Base-by-base conservation (phyloP, 1,140 invertebrate species). In the Acromyrmex heyeri region DNA sequence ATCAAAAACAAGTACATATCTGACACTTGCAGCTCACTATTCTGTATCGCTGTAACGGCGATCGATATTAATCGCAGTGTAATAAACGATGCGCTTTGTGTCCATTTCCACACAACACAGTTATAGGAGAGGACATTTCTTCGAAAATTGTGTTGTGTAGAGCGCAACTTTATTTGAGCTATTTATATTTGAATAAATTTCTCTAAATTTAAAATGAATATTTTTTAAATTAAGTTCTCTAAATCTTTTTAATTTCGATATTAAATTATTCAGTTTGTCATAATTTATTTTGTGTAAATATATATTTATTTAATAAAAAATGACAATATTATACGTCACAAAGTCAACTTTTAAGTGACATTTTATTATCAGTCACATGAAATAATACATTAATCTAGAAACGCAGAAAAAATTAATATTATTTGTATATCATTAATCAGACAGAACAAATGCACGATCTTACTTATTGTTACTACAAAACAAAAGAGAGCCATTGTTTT, bases 1-100 rank as follows among this genome's bases (percentile, higher is more conserved):
- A 67, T 78, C 62, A 38, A 3, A 69, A 86, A 86, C 50, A 24
- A 77, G 5, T 59, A 90, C 72, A 89, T 90, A 88, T 90, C 77
- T 30, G 48, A 57, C 62, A 57, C 16, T 34, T 57, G 27, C 48
- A 27, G 24, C 48, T 81, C 48, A 27, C 21, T 55, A 50, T 77
- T 38, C 75, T 18, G 21, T 18, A 38, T 69, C n/a, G 24, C 44
- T 16, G 30, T 18, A 21, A 34, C n/a, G 16, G 44, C 61, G 59
- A 38, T 79, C 48, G 44, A 81, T 69, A 69, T 81, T 69, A 69
- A 38, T 69, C 16, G 24, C 12, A 18, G 10, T 3, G 44, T 18
- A n/a, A 18, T 38, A n/a, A 3, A 12, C 75, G 38, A 62, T 7
- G 10, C 2, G 16, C 24, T 27, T 30, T 6, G 14, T 3, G 24